Conservation (phyloP, 2,113 vertebrate genomes). For the Lepisosteus osseus region DNA sequence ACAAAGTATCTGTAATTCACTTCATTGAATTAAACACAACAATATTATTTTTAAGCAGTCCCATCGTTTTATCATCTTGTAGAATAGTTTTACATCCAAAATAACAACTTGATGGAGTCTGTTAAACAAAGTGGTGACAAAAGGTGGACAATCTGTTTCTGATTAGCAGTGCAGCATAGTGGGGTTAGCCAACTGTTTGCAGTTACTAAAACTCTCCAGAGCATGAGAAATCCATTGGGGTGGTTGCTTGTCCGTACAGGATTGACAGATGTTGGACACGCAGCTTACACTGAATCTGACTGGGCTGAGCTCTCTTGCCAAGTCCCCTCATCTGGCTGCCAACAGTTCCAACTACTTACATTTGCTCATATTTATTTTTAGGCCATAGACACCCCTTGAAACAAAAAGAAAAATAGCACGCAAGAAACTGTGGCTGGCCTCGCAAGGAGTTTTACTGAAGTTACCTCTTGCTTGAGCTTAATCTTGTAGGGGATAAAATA, state of each 20-base stretch:
- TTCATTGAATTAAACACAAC: too few species aligned
- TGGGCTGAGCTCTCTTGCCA: neutral
- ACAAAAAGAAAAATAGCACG: neutral
- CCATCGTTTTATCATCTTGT: too few species aligned
- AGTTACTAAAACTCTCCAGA: slow-evolving; percentile 48
- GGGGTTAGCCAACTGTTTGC: slow-evolving; percentile 51
- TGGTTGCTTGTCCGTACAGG: slow-evolving; percentile 29
- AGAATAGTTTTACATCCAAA: slow-evolving; percentile 10
- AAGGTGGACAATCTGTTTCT: slow-evolving; percentile 68
- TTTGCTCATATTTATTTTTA: slow-evolving; percentile 12
- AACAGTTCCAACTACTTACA: neutral
- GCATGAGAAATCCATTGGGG: slow-evolving; percentile 43
- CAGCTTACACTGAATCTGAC: neutral
- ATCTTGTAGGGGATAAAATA: too few species aligned
- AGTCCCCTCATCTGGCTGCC: neutral
- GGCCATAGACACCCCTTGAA: neutral
- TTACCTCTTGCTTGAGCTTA: too few species aligned
- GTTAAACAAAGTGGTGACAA: slow-evolving; percentile 76
- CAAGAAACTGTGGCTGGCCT: too few species aligned
- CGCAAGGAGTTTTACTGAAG: too few species aligned
- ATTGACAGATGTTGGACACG: slow-evolving; percentile 48
- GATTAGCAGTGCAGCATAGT: slow-evolving; percentile 62
- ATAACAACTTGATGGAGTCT: slow-evolving; percentile 71
- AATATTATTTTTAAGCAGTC: too few species aligned
- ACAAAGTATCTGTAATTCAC: too few species aligned